Evolutionary conservation across 2,113 vertebrate species (phyloP).

Genomic region (Trogon melanurus): DNA sequence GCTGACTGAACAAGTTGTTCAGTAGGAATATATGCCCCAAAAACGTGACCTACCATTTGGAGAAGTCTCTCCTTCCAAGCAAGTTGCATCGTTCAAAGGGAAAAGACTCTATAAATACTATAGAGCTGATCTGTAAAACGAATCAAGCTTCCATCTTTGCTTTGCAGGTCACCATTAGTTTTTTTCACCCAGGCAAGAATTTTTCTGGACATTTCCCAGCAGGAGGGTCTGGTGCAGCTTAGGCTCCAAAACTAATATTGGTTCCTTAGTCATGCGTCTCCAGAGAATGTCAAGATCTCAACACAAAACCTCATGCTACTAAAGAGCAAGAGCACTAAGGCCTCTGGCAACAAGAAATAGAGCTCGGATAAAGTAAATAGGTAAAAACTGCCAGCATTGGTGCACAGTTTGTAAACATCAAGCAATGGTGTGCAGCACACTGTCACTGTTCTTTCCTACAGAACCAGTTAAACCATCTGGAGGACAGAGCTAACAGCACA

Average conservation of each 20-base stretch:
- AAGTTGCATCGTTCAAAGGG: neutral
- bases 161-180: neutral
- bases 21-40: neutral
- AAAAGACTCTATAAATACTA: neutral
- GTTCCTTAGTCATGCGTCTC: neutral
- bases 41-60: neutral
- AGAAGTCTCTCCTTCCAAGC: neutral
- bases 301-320: neutral
- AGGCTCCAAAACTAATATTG: neutral
- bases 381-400: neutral
- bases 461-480: neutral
- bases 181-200: neutral
- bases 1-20: conserved; percentile 6
- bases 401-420: neutral
- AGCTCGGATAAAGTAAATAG: neutral
- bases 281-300: neutral
- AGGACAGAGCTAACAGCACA: neutral
- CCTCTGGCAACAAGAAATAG: neutral
- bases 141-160: neutral
- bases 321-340: neutral
- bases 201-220: neutral
- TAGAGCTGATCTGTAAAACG: neutral
- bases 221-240: neutral
- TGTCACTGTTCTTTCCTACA: neutral
- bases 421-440: neutral